Base-by-base conservation (phyloP, 2,113 vertebrate genomes). In the Ictalurus furcatus region DNA sequence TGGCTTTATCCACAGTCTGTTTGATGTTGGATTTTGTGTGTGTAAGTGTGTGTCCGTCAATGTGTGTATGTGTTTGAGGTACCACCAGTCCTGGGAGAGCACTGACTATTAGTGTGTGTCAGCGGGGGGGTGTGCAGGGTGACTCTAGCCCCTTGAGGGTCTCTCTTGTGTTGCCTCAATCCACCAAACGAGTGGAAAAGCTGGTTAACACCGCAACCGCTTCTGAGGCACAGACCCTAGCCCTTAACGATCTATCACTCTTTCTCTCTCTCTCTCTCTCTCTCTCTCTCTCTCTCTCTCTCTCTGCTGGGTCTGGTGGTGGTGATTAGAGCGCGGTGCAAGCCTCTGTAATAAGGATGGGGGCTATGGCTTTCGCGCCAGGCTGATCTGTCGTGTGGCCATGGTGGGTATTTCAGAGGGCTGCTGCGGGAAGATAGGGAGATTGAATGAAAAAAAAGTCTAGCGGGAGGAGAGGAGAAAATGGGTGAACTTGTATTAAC, bases 341-440 rank as follows among this genome's bases (percentile, higher is more conserved):
- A 90, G 88, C 59, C 59, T 25, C 61, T 83, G 58, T 54, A 58
- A 85, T 82, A 65, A 91, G 92, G 89, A 91, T 52, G 88, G 85
- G 90, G 90, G 89, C 91, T 92, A 85, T 80, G 90, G 90, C 80
- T 90, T 92, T 88, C 85, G 88, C 88, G 80, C 86, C 88, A 90
- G 92, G 89, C 91, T 90, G 91, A 95, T 95, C 94, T 93, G 93
- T 92, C 90, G 93, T 61, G 92, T 88, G 93, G 91, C 86, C 79
- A 88, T 89, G 91, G 79, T 84, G 92, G 92, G 92, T 93, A 92
- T 94, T 94, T 93, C 92, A 94, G 93, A 94, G 92, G 94, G 92
- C 95, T 96, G 95, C 92, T 90, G 92, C n/a, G 52, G 93, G 92
- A 91, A 96, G 95, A 96, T 96, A 96, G 93, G 86, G 81, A 90